Conservation (phyloP, 2,113 vertebrate genomes). For the Notarius quadriscutis region DNA sequence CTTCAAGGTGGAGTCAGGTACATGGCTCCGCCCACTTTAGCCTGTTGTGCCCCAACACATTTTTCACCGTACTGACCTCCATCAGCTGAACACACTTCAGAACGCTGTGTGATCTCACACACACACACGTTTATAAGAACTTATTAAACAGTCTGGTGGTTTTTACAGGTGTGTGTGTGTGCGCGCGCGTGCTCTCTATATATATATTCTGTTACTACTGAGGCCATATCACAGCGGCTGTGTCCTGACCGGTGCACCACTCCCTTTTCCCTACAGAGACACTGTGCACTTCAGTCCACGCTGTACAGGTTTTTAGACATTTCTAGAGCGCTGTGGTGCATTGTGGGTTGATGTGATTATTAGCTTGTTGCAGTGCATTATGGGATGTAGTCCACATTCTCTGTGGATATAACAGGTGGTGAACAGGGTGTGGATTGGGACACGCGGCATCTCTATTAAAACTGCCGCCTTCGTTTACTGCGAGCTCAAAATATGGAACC, state of each 20-base stretch:
- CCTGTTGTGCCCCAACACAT: background rate
- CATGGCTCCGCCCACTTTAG: background rate
- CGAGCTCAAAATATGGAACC: background rate
- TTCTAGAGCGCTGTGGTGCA: background rate
- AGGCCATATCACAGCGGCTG: background rate
- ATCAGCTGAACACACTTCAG: background rate
- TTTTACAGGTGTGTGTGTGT: background rate
- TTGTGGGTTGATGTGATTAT: background rate
- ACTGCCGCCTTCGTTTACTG: background rate
- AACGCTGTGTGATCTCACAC: background rate
- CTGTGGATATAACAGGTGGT: background rate
- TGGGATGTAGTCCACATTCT: background rate
- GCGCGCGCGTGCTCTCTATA: background rate
- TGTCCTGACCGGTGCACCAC: background rate
- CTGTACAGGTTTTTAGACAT: background rate
- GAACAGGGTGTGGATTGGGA: background rate
- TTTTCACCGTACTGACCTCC: conserved; percentile 1
- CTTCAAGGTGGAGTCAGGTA: background rate
- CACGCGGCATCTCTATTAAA: background rate
- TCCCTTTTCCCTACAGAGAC: background rate
- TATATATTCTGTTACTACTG: background rate
- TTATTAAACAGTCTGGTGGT: background rate
- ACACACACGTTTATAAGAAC: background rate
- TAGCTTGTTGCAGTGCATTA: conserved; percentile 8
- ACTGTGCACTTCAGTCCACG: background rate